These are phyloP conservation scores for Brenthis ino DNA, from an alignment of 2,888 invertebrate genomes.

Conservation along the genomic window DNA sequence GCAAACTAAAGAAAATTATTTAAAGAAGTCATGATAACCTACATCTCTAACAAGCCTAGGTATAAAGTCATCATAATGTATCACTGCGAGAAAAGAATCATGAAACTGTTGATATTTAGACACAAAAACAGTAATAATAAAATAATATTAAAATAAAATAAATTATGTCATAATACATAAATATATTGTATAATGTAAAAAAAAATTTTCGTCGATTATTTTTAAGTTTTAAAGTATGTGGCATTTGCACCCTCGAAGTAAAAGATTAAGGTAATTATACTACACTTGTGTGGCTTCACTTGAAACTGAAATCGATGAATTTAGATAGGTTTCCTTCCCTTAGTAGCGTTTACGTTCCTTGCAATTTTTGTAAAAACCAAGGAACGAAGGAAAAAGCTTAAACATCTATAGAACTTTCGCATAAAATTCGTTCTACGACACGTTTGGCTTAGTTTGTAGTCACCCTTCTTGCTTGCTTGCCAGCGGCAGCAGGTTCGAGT, in stretches of 20 bases:
- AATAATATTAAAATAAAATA: no score
- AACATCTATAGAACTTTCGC: not conserved
- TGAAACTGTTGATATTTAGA: no score
- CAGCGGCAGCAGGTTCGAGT: no score
- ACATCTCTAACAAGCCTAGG: no score
- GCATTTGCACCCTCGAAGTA: not conserved
- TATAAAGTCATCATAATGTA: no score
- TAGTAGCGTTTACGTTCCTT: not conserved
- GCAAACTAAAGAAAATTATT: no score
- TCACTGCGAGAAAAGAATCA: no score
- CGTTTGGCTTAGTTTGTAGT: no score
- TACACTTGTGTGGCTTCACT: constrained; percentile 8
- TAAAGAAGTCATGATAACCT: no score
- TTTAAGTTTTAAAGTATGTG: not conserved
- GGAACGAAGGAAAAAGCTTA: not conserved
- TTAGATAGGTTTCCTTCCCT: constrained; percentile 15
- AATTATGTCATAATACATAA: no score
- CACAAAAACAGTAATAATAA: no score
- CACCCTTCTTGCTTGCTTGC: no score
- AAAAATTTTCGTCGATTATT: not conserved
- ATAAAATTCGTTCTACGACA: not conserved
- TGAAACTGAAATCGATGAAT: constrained; percentile 19
- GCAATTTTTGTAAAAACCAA: not conserved
- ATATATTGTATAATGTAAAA: not conserved
- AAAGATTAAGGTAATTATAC: constrained; percentile 21